Evolutionary conservation across 2,113 vertebrate genomes (phyloP).

Genomic region (Cheirogaleus medius): DNA sequence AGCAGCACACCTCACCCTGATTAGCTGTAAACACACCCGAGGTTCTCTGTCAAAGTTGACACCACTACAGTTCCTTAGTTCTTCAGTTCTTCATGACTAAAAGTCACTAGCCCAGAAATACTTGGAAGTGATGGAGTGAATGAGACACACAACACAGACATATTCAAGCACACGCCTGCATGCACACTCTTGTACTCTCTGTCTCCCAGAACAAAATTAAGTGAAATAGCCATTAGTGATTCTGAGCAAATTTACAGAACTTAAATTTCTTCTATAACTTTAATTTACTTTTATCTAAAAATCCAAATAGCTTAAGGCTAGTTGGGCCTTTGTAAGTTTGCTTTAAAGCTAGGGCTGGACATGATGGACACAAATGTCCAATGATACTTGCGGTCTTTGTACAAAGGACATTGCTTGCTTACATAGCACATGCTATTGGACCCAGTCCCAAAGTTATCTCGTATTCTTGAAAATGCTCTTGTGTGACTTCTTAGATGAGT

Average conservation of each 20-base stretch:
- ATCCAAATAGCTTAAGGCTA: not conserved
- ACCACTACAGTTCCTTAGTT: not conserved
- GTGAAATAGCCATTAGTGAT: not conserved
- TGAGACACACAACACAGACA: accelerated
- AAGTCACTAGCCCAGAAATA: not conserved
- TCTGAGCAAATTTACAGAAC: not conserved
- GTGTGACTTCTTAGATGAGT: not conserved
- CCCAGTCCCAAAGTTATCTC: not conserved
- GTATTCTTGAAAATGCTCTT: not conserved
- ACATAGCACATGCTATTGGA: not conserved
- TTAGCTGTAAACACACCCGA: not conserved
- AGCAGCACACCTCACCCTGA: not conserved
- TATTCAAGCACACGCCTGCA: accelerated
- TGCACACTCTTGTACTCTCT: not conserved
- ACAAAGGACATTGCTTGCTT: not conserved
- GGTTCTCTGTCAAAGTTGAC: not conserved
- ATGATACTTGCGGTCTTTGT: not conserved
- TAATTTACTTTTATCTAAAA: not conserved
- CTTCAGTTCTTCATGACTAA: not conserved
- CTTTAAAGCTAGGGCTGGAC: not conserved
- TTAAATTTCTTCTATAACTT: conserved; percentile 18
- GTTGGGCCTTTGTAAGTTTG: not conserved
- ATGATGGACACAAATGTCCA: not conserved
- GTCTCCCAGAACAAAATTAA: not conserved
- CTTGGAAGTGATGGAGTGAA: not conserved